phyloP scores from a whole-genome alignment of 2,113 vertebrate genomes.

The Gallinago paraguaiae region DNA sequence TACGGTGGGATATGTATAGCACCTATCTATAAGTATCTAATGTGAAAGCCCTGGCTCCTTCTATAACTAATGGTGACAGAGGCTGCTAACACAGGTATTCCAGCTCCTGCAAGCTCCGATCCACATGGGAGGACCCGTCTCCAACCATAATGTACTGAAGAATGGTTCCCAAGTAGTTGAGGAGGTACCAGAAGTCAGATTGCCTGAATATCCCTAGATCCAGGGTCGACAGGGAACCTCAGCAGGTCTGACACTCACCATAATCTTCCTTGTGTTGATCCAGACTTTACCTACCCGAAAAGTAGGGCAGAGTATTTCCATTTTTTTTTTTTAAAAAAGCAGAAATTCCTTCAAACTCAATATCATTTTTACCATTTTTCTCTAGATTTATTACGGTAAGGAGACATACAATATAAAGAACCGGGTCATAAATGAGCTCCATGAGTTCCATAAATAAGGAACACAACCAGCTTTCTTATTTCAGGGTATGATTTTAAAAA shows the following conservation, averaged over 20 bases:
- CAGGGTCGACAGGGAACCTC: background rate
- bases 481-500: background rate
- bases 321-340: background rate
- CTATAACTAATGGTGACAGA: background rate
- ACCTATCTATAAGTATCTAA: background rate
- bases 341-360: background rate
- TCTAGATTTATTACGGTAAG: background rate
- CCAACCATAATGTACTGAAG: background rate
- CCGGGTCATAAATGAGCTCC: background rate
- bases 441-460: background rate
- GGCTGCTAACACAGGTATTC: background rate
- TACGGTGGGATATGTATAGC: accelerated
- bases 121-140: accelerated
- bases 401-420: background rate
- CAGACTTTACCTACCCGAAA: background rate
- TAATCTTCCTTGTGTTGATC: background rate
- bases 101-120: background rate
- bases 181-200: background rate
- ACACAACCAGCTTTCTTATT: background rate
- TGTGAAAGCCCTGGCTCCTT: accelerated
- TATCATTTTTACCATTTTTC: background rate
- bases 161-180: background rate
- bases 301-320: background rate
- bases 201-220: background rate
- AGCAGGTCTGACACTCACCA: background rate